Percentiles rank a stretch among this genome's conserved stretches.
phyloP scores from a whole-genome alignment of 2,113 vertebrate species.

The Tetraodon nigroviridis region DNA sequence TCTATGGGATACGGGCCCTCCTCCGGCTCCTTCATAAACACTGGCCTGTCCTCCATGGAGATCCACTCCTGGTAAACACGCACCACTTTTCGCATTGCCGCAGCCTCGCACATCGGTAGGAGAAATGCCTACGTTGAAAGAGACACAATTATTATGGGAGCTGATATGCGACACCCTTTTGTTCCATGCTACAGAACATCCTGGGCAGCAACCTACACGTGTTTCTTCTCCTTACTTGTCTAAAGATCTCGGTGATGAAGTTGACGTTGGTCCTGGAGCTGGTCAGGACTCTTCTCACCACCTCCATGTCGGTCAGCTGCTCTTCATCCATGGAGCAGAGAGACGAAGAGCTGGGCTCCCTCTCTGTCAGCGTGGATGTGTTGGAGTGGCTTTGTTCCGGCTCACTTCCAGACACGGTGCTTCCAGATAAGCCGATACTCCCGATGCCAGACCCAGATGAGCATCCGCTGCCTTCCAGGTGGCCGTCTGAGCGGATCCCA shows the following conservation, averaged over 20 bases:
- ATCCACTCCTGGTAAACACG: conserved; percentile 99
- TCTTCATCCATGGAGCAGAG: conserved; percentile 98
- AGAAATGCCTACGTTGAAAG: conserved; percentile 82
- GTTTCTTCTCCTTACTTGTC: conserved; percentile 78
- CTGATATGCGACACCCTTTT: neutral
- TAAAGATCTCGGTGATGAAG: conserved; percentile 98
- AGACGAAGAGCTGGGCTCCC: conserved; percentile 98
- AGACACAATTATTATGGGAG: neutral
- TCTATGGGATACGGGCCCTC: conserved; percentile 75
- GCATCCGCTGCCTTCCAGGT: conserved; percentile 48
- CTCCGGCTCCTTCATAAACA: conserved; percentile 95
- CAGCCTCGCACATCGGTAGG: conserved; percentile 94
- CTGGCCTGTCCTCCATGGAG: conserved; percentile 92
- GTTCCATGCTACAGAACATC: too few relatives aligned
- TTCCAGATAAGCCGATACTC: conserved; percentile 71
- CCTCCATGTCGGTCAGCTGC: conserved; percentile 95
- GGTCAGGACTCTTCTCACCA: conserved; percentile 93
- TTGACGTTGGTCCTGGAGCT: conserved; percentile 92
- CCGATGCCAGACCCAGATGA: conserved; percentile 60
- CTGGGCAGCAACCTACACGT: too few relatives aligned
- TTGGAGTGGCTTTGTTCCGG: conserved; percentile 96
- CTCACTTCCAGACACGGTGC: conserved; percentile 68
- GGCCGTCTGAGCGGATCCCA: conserved; percentile 54
- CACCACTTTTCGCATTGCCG: conserved; percentile 94
- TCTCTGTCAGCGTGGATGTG: conserved; percentile 93